Percentiles rank a stretch among this genome's conserved stretches.
phyloP scores from a whole-genome alignment of 1,140 invertebrate species.

The Diorhabda sublineata region DNA sequence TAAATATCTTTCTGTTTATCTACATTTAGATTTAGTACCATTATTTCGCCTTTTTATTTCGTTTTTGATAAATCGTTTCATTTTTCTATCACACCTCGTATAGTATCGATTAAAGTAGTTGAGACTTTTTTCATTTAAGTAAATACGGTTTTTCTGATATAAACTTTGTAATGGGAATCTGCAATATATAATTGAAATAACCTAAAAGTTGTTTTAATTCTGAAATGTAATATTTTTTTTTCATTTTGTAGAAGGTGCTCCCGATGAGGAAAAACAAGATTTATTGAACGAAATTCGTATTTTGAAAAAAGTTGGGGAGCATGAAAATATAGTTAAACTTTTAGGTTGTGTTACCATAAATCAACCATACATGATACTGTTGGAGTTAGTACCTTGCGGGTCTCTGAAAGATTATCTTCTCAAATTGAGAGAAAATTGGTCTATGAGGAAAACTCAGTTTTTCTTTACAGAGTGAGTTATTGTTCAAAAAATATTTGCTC shows the following conservation, averaged over 20 bases:
- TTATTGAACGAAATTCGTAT: slow-evolving; percentile 74
- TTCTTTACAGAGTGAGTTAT: slow-evolving; percentile 34
- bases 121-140: no score
- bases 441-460: slow-evolving; percentile 23
- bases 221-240: slow-evolving; percentile 1
- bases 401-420: slow-evolving; percentile 59
- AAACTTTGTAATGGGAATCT: no score
- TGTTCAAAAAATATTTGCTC: no score
- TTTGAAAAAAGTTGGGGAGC: slow-evolving; percentile 70
- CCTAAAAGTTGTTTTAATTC: slow-evolving; percentile 1
- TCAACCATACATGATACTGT: slow-evolving; percentile 65
- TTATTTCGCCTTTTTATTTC: no score
- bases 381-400: slow-evolving; percentile 77
- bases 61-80: no score
- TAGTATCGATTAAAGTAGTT: no score
- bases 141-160: no score
- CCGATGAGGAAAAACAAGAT: slow-evolving; percentile 58
- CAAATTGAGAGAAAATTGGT: slow-evolving; percentile 41
- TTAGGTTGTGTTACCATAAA: slow-evolving; percentile 72
- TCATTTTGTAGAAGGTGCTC: slow-evolving; percentile 45
- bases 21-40: no score
- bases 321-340: slow-evolving; percentile 73
- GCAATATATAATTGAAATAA: no score
- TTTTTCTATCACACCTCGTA: no score
- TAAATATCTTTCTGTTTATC: no score